Evolutionary conservation across 2,888 invertebrate genomes (phyloP).

Genomic region (Archaeoteleia sp.): DNA sequence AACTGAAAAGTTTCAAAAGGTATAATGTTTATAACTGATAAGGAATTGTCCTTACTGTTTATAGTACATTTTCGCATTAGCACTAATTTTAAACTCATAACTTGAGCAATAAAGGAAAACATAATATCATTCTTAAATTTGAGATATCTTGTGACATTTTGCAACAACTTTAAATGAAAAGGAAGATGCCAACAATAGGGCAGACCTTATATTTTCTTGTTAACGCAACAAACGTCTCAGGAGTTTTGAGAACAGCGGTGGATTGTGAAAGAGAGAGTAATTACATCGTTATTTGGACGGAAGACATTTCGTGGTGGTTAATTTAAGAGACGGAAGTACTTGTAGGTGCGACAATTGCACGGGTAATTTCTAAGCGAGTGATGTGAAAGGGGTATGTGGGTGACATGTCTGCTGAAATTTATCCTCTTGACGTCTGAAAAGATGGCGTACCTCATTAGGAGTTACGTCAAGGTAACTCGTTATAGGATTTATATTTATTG

Average conservation of each 20-base stretch:
- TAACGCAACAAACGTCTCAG: constrained; percentile 34
- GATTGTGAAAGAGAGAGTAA: constrained; percentile 38
- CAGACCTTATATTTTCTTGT: neutral
- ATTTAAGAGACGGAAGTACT: constrained; percentile 44
- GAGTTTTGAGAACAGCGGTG: constrained; percentile 26
- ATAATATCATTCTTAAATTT: too few species aligned
- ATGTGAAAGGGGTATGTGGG: constrained; percentile 37
- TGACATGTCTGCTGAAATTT: constrained; percentile 39
- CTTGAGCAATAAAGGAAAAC: too few species aligned
- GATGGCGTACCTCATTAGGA: constrained; percentile 36
- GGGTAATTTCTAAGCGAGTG: constrained; percentile 40
- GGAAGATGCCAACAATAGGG: too few species aligned
- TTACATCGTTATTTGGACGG: constrained; percentile 45
- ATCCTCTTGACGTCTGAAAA: constrained; percentile 37
- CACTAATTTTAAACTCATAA: too few species aligned
- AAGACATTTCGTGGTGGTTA: constrained; percentile 34
- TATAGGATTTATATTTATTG: constrained; percentile 18
- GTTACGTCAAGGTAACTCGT: too few species aligned
- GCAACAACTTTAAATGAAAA: too few species aligned
- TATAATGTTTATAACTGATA: too few species aligned
- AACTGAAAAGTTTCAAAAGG: too few species aligned
- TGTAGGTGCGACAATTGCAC: constrained; percentile 43
- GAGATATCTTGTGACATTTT: neutral
- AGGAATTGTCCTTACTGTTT: too few species aligned
- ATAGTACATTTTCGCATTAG: too few species aligned